phyloP scores from a whole-genome alignment of 2,888 invertebrate genomes.

The Heterodera filipjevi region DNA sequence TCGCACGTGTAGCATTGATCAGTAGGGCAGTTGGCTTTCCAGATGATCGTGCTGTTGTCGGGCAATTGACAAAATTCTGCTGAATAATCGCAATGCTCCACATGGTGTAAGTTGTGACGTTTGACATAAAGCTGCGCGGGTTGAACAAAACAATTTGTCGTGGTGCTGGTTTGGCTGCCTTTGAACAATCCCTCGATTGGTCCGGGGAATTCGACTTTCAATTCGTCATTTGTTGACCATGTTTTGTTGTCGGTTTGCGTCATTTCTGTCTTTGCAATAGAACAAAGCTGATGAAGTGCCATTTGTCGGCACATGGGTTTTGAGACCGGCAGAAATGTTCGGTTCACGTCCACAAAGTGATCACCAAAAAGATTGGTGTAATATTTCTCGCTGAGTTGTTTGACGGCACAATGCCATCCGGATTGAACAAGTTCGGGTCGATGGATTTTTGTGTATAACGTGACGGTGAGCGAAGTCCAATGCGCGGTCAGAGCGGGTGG shows the following conservation, averaged over 20 bases:
- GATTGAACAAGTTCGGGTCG: not conserved
- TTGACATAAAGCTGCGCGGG: not conserved
- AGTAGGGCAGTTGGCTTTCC: not conserved
- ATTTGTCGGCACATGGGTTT: not conserved
- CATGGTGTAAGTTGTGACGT: not conserved
- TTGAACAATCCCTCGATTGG: not conserved
- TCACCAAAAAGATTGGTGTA: slow-evolving; percentile 11
- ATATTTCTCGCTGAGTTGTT: not conserved
- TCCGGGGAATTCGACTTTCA: slow-evolving; percentile 3
- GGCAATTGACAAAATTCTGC: not conserved
- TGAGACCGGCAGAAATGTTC: not conserved
- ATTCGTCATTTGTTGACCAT: not conserved
- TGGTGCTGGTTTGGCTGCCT: not conserved
- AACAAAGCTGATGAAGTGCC: not conserved
- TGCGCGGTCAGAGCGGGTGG: not conserved
- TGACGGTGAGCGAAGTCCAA: not conserved
- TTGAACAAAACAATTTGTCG: not conserved
- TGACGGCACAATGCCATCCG: not conserved
- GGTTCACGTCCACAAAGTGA: not conserved
- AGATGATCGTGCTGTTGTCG: not conserved
- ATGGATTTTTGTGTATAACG: not conserved
- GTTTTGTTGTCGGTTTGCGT: not conserved
- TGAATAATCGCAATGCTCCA: not conserved
- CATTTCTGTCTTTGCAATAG: not conserved
- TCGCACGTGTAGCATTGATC: not conserved